Percentiles rank a stretch among this genome's conserved stretches.
Evolutionary conservation across 2,888 invertebrate species (phyloP).

Genomic region (Idaea straminata): DNA sequence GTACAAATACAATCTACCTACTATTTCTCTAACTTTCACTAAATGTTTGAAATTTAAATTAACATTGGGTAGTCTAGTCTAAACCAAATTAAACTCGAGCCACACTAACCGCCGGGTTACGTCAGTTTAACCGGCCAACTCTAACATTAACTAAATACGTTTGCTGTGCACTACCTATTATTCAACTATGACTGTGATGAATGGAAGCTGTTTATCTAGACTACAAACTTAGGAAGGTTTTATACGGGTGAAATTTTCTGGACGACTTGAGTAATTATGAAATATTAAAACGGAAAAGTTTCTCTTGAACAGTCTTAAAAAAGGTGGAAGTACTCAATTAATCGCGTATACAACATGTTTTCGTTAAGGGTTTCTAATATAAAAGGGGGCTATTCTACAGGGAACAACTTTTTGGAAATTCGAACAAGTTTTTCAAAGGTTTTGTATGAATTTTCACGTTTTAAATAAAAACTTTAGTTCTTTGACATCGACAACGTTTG

Average conservation of each 20-base stretch:
- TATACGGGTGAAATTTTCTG: neutral
- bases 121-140: neutral
- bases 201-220: neutral
- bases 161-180: conserved; percentile 8
- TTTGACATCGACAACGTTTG: neutral
- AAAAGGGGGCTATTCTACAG: no score
- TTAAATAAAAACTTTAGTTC: neutral
- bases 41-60: neutral
- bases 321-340: no score
- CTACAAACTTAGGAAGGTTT: neutral
- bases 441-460: neutral
- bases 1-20: neutral
- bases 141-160: conserved; percentile 2
- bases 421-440: no score
- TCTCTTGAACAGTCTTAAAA: no score
- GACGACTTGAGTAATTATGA: neutral
- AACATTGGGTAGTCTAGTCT: neutral
- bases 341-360: no score
- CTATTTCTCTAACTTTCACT: neutral
- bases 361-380: no score
- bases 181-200: neutral
- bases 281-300: neutral
- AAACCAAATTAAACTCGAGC: neutral
- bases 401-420: no score
- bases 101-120: neutral